Conservation (phyloP, 1,140 invertebrate species). For the Stratiolaelaps scimitus region DNA sequence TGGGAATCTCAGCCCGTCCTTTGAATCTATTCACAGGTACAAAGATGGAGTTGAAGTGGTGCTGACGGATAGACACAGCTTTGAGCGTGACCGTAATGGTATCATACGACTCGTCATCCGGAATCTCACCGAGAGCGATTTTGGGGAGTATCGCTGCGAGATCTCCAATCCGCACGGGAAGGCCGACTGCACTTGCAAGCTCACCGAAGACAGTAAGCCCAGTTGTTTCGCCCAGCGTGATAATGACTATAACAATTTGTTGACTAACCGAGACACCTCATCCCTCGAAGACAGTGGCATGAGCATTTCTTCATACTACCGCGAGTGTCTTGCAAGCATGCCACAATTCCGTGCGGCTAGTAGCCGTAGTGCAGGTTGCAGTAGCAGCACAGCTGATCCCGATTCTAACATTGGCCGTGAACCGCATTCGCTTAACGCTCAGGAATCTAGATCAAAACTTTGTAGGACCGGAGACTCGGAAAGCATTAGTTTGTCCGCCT, state of each 20-base stretch:
- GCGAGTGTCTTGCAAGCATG: slow-evolving; percentile 5
- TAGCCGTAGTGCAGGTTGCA: neutral
- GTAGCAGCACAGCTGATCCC: neutral
- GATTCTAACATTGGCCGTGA: neutral
- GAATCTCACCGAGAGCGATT: slow-evolving; percentile 57
- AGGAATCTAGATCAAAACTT: neutral
- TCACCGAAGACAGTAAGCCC: slow-evolving; percentile 65
- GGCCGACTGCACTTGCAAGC: slow-evolving; percentile 61
- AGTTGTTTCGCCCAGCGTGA: slow-evolving; percentile 26
- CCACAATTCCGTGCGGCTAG: no score
- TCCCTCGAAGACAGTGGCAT: neutral
- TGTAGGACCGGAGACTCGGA: neutral
- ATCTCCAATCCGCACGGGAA: slow-evolving; percentile 71
- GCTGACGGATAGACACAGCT: slow-evolving; percentile 61
- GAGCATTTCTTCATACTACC: slow-evolving; percentile 15
- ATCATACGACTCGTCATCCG: slow-evolving; percentile 57
- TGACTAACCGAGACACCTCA: neutral
- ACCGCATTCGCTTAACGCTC: neutral
- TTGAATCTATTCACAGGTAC: slow-evolving; percentile 35
- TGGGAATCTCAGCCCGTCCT: neutral
- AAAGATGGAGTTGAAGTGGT: slow-evolving; percentile 62
- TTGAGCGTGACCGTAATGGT: slow-evolving; percentile 65
- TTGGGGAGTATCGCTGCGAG: slow-evolving; percentile 64
- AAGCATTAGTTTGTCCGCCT: neutral
- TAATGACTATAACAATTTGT: slow-evolving; percentile 1